Percentiles rank a stretch among this genome's conserved stretches.
Evolutionary conservation across 2,888 invertebrate genomes (phyloP).

Genomic region (Baccha elongata): DNA sequence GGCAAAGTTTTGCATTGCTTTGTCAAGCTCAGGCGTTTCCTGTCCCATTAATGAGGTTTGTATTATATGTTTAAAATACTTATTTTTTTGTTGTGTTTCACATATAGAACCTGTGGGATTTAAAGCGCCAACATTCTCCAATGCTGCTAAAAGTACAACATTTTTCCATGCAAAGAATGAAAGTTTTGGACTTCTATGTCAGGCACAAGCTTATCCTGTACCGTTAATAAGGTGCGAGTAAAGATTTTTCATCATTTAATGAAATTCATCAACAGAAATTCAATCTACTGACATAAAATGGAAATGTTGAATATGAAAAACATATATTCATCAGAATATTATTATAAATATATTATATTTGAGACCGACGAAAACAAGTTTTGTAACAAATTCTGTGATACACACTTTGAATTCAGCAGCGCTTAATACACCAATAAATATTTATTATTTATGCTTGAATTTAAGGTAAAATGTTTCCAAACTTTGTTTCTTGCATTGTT

Average conservation of each 20-base stretch:
- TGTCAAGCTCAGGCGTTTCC: constrained; percentile 89
- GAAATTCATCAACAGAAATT: too few relatives aligned
- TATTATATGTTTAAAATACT: constrained; percentile 31
- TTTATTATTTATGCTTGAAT: too few relatives aligned
- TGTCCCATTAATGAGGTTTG: constrained; percentile 88
- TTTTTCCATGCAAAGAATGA: constrained; percentile 75
- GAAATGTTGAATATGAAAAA: too few relatives aligned
- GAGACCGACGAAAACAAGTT: too few relatives aligned
- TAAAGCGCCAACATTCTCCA: constrained; percentile 83
- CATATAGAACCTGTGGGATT: constrained; percentile 83
- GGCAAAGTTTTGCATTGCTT: constrained; percentile 84
- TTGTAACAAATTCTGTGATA: too few relatives aligned
- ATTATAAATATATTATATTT: too few relatives aligned
- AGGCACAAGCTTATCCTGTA: constrained; percentile 83
- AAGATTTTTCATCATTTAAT: neutral
- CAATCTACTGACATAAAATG: too few relatives aligned
- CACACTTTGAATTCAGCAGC: too few relatives aligned
- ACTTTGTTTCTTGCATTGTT: too few relatives aligned
- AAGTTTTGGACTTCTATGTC: constrained; percentile 77
- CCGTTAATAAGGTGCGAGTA: constrained; percentile 82
- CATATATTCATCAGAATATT: too few relatives aligned
- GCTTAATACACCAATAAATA: too few relatives aligned
- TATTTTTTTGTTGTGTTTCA: neutral
- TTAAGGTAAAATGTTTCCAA: too few relatives aligned
- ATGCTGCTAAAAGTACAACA: constrained; percentile 83